Conservation (phyloP, 2,113 vertebrate genomes). For the Xenotilapia leptura region DNA sequence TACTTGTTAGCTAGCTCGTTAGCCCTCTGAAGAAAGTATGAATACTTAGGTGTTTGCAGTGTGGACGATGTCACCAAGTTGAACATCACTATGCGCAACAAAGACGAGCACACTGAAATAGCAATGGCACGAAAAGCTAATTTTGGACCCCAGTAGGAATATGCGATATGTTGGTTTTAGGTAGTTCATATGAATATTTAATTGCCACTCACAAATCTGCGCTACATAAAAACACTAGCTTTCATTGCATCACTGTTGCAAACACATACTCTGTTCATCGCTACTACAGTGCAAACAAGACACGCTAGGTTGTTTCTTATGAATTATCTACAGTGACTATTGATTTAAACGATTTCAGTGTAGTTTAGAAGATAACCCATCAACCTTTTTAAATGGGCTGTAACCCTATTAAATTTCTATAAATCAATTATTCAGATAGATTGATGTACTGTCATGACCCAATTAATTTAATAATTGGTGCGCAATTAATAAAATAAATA, state of each 20-base stretch:
- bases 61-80: neutral
- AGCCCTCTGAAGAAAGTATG: slow-evolving; percentile 5
- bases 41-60: neutral
- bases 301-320: neutral
- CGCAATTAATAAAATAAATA: neutral
- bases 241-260: neutral
- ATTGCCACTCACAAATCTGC: neutral
- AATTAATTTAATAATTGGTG: neutral
- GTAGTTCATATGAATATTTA: neutral
- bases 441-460: neutral
- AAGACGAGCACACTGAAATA: neutral
- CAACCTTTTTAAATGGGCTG: neutral
- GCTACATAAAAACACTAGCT: neutral
- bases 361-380: neutral
- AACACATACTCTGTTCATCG: too few species aligned
- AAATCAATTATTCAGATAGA: neutral
- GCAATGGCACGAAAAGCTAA: neutral
- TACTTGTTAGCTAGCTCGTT: slow-evolving; percentile 37
- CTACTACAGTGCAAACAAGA: neutral
- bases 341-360: neutral
- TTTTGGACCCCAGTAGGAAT: too few species aligned
- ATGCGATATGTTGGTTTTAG: too few species aligned
- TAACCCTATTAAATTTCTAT: neutral
- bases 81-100: neutral
- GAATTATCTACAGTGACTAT: neutral